phyloP scores from a whole-genome alignment of 1,140 invertebrate species.

The Epicauta chinensis region DNA sequence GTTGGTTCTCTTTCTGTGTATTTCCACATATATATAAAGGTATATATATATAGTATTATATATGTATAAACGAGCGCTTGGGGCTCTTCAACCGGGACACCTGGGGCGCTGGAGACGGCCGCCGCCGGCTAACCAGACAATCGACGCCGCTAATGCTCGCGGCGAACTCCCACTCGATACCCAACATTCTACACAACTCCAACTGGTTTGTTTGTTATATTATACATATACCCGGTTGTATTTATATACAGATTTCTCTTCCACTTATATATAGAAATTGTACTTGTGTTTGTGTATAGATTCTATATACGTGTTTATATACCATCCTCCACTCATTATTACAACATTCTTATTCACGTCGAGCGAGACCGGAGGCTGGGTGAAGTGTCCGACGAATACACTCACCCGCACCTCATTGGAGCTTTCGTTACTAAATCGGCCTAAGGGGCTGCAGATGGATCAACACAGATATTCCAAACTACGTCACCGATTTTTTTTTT shows the following conservation, averaged over 20 bases:
- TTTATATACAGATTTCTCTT: no score
- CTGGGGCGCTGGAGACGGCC: conserved; percentile 23
- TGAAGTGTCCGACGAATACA: conserved; percentile 18
- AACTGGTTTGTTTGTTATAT: conserved; percentile 13
- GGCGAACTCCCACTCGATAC: conserved; percentile 11
- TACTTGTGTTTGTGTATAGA: no score
- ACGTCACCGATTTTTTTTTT: no score
- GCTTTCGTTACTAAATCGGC: conserved; percentile 6
- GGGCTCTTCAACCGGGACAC: conserved; percentile 18
- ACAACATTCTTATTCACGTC: conserved; percentile 17
- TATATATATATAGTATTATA: no score
- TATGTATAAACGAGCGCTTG: conserved; percentile 15
- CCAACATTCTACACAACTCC: neutral
- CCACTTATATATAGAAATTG: no score
- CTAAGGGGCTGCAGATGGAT: conserved; percentile 9
- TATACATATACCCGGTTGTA: no score
- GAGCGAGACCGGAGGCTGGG: conserved; percentile 6
- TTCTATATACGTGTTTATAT: no score
- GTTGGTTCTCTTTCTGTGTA: conserved; percentile 1
- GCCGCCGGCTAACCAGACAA: conserved; percentile 24
- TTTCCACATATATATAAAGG: no score
- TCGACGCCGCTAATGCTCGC: conserved; percentile 27
- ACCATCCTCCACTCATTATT: conserved; percentile 15
- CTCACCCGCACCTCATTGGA: conserved; percentile 9
- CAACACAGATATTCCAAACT: no score